Conservation (phyloP, 2,113 vertebrate genomes). For the Nesogale talazaci region DNA sequence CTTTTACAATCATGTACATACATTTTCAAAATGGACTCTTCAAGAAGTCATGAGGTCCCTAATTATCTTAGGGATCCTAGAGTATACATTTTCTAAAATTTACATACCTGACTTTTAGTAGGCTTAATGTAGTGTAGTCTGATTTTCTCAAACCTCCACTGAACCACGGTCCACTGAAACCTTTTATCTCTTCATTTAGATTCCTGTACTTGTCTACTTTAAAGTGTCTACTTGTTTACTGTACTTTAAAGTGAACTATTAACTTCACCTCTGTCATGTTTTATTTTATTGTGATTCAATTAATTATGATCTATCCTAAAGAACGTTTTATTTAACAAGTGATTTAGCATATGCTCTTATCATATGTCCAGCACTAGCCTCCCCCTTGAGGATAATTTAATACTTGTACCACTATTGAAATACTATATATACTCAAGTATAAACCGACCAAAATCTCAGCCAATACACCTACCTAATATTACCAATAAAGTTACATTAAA, state of each 20-base stretch:
- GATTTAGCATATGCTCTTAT: neutral
- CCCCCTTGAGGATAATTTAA: neutral
- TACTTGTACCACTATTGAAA: neutral
- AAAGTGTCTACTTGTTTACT: too few species aligned
- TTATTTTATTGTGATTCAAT: neutral
- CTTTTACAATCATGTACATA: neutral
- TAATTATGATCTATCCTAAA: neutral
- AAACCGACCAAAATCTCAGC: too few species aligned
- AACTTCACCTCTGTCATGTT: neutral
- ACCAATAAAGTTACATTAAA: too few species aligned
- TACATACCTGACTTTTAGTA: neutral
- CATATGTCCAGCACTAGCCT: neutral
- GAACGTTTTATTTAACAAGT: slow-evolving; percentile 15
- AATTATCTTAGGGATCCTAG: neutral
- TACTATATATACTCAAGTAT: neutral
- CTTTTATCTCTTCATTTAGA: neutral
- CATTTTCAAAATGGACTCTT: neutral
- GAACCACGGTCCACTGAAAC: neutral
- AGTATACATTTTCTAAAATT: neutral
- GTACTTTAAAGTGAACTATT: neutral
- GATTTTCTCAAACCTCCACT: neutral
- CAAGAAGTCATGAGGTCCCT: neutral
- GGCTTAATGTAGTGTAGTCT: neutral
- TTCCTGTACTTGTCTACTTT: neutral
- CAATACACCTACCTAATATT: too few species aligned